Base-by-base conservation (phyloP, 2,888 invertebrate genomes). In the Thyatira batis region DNA sequence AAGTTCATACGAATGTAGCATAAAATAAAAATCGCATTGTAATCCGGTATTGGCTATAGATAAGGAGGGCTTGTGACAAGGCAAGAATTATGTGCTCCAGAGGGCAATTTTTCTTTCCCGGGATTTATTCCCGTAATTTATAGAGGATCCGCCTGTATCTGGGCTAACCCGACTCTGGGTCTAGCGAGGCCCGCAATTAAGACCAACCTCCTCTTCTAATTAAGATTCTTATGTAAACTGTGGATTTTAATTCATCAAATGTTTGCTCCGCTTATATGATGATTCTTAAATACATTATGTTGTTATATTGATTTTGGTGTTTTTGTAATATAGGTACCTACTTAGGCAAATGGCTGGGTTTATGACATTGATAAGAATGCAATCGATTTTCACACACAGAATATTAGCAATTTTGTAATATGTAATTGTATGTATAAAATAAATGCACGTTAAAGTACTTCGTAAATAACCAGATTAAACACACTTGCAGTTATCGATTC, bases 1-100 rank as follows among this genome's bases (percentile, higher is more conserved):
- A 70, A 72, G 73, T 67, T 72, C 78, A 73, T 73, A 78, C 77
- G 82, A 84, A 85, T 84, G 87, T 81, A 84, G 83, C 83, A 85
- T 86, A 78, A 89, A 92, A 92, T 92, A 92, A 92, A 89, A 92
- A 92, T 92, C 90, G 85, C 85, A 90, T 85, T 92, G 92, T 92
- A 92, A 92, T 92, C 92, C 92, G 90, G 88, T 92, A 92, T 92
- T 92, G 92, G 92, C 83, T 85, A 82, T 82, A 89, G 92, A 92
- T 92, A 92, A 92, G 91, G 90, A 90, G 87, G 84, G 87, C 84
- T 87, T 91, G 92, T 92, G 92, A 92, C 92, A 92, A 92, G 92
- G 89, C 90, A 92, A 92, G 92, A 92, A 92, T 92, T 92, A 92
- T 92, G 92, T 92, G 92, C 92, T 92, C 90, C 84, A 87, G 89